These are phyloP conservation scores for Anarrhichthys ocellatus DNA, from an alignment of 2,113 vertebrate genomes.

Conservation along the genomic window DNA sequence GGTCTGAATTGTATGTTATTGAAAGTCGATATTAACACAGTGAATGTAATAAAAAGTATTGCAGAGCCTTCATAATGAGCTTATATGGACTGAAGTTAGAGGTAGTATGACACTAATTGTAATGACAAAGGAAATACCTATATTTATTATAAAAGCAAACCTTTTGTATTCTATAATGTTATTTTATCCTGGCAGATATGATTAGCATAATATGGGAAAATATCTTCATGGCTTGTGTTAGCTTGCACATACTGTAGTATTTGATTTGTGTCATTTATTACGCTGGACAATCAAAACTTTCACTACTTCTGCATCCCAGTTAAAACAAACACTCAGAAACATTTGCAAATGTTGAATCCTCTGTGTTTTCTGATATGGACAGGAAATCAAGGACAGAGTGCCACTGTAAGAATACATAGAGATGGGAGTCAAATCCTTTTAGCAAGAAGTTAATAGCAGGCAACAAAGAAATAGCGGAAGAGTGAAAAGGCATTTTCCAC, in stretches of 20 bases:
- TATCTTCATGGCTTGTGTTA: neutral
- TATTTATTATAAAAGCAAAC: neutral
- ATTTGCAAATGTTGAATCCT: neutral
- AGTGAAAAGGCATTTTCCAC: conserved; percentile 15
- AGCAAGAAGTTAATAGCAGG: conserved; percentile 1
- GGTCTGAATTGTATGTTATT: conserved; percentile 40
- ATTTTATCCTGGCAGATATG: neutral
- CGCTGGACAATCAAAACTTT: neutral
- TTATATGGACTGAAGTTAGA: conserved; percentile 6
- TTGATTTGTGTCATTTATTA: neutral
- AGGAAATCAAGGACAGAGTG: neutral
- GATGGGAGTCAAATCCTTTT: conserved; percentile 31
- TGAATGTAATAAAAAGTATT: conserved; percentile 26
- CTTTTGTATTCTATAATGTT: neutral
- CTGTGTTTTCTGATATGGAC: neutral
- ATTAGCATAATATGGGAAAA: no score
- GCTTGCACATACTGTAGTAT: neutral
- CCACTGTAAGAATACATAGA: neutral
- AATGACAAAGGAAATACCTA: neutral
- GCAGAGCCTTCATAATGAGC: conserved; percentile 29
- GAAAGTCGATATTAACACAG: conserved; percentile 49
- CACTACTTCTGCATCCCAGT: neutral
- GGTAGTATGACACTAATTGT: neutral
- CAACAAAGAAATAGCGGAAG: conserved; percentile 23
- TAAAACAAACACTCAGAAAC: neutral